phyloP scores from a whole-genome alignment of 30 jellyfish, hydroid and myxozoan genomes.

The Catostylus mosaicus region DNA sequence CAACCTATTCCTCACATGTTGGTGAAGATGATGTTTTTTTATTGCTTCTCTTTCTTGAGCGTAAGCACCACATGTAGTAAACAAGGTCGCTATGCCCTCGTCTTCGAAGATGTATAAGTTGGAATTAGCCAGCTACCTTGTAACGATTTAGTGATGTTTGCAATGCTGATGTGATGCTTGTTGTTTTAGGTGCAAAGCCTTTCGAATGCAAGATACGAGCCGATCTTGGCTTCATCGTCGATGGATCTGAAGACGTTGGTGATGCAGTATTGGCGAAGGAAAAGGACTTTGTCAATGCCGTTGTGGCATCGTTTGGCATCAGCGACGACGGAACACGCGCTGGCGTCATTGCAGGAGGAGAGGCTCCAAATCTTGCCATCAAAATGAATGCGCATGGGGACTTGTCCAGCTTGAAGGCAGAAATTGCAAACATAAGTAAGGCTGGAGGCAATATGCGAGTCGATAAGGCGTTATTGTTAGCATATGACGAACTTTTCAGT shows the following conservation, averaged over 20 bases:
- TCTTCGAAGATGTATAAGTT: too few species aligned
- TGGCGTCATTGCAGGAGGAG: constrained; percentile 37
- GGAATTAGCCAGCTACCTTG: too few species aligned
- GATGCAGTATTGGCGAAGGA: background rate
- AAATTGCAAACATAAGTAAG: constrained; percentile 4
- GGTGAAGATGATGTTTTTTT: too few species aligned
- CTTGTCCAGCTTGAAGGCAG: constrained; percentile 19
- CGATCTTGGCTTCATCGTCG: constrained; percentile 31
- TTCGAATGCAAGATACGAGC: constrained; percentile 25
- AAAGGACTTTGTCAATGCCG: constrained; percentile 30
- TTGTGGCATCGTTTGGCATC: constrained; percentile 10
- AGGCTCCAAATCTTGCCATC: background rate
- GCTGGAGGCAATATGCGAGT: constrained; percentile 26
- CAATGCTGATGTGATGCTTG: too few species aligned
- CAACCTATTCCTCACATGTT: too few species aligned
- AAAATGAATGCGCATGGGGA: constrained; percentile 23
- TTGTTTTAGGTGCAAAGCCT: constrained; percentile 18
- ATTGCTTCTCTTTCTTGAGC: too few species aligned
- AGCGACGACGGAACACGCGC: constrained; percentile 24
- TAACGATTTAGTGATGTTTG: too few species aligned
- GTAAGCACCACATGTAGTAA: too few species aligned
- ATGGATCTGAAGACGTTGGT: constrained; percentile 11
- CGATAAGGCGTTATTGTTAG: constrained; percentile 24
- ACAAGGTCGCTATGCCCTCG: too few species aligned
- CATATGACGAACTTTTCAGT: constrained; percentile 36